Percentiles rank a stretch among this genome's conserved stretches.
Evolutionary conservation across 1,140 invertebrate species (phyloP).

Genomic region (Drosophila lini): DNA sequence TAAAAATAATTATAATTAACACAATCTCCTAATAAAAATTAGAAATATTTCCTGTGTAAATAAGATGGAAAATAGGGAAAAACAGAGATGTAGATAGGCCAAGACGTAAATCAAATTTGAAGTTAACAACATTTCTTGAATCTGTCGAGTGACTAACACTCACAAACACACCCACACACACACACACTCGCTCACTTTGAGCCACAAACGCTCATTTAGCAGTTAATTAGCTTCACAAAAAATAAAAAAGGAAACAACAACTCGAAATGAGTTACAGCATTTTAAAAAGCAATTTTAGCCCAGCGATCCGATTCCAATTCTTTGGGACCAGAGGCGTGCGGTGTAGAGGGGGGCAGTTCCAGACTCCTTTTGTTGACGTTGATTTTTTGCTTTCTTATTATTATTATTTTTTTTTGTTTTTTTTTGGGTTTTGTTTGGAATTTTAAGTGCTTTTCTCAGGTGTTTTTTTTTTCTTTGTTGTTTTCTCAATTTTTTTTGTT

Average conservation of each 20-base stretch:
- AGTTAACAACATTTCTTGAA: conserved; percentile 14
- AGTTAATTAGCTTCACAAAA: conserved; percentile 32
- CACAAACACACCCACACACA: conserved; percentile 9
- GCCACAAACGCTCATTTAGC: conserved; percentile 31
- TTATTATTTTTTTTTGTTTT: background rate
- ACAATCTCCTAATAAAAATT: background rate
- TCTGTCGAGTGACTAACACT: conserved; percentile 24
- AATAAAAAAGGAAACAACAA: background rate
- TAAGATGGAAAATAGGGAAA: background rate
- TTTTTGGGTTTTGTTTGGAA: conserved; percentile 29
- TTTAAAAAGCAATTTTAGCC: conserved; percentile 45
- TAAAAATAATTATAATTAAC: too few species aligned
- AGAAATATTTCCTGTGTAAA: background rate
- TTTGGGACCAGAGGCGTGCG: conserved; percentile 2
- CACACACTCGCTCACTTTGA: background rate
- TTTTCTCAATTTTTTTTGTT: conserved; percentile 1
- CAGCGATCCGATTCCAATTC: conserved; percentile 43
- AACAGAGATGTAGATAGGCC: conserved; percentile 9
- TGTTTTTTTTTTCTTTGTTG: conserved; percentile 22
- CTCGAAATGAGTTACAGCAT: conserved; percentile 38
- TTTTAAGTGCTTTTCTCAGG: conserved; percentile 56
- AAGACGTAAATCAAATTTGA: conserved; percentile 23
- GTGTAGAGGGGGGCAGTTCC: background rate
- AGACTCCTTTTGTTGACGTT: conserved; percentile 59
- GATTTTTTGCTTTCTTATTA: conserved; percentile 22